Evolutionary conservation across 2,888 invertebrate genomes (phyloP).

Genomic region (Tenthredo amoena): DNA sequence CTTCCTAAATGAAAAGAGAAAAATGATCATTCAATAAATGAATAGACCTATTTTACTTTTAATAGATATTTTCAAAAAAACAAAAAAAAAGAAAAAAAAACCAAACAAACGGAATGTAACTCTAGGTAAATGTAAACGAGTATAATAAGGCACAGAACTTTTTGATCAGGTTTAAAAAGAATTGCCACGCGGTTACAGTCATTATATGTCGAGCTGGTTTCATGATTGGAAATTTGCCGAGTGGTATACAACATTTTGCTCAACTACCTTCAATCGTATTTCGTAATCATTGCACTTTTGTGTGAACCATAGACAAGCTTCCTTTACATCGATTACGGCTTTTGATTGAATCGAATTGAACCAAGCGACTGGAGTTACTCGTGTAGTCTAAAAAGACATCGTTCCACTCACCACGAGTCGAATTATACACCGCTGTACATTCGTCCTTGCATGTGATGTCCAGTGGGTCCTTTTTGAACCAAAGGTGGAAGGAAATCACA

Average conservation of each 20-base stretch:
- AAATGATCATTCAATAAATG: neutral
- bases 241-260: neutral
- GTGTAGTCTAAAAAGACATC: neutral
- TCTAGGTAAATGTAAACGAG: neutral
- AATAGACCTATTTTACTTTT: neutral
- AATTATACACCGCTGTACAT: neutral
- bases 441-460: conserved; percentile 5
- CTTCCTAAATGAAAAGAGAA: neutral
- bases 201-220: neutral
- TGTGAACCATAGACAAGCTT: neutral
- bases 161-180: too few relatives aligned
- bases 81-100: too few relatives aligned
- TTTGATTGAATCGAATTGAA: neutral
- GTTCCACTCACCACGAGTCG: neutral
- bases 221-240: neutral
- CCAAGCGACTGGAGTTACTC: neutral
- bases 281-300: neutral
- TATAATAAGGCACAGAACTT: too few relatives aligned
- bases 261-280: neutral
- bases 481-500: neutral
- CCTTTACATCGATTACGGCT: neutral
- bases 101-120: neutral
- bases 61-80: neutral
- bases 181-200: too few relatives aligned
- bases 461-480: neutral